A percentile compares a stretch with the other conserved stretches of the same genome.
Evolutionary conservation across 2,797 vertebrate genomes (phyloP).

Genomic region (Coreius guichenoti): DNA sequence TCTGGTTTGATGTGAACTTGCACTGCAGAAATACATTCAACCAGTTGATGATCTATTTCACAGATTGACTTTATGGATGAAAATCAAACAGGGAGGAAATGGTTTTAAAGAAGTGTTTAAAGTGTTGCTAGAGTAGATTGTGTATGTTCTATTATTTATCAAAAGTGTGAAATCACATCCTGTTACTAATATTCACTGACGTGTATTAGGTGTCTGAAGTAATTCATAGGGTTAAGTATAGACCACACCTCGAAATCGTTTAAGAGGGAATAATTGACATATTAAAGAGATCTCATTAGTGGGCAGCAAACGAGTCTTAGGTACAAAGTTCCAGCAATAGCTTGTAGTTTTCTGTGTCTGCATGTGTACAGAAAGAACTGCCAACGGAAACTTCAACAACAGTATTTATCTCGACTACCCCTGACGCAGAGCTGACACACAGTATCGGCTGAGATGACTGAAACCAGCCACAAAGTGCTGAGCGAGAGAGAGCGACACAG

Average conservation of each 20-base stretch:
- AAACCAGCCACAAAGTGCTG: conserved; percentile 16
- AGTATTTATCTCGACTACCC: conserved; percentile 36
- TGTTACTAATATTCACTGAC: conserved; percentile 1
- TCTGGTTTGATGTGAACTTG: not conserved
- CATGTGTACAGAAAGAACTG: conserved; percentile 24
- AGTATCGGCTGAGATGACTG: conserved; percentile 6
- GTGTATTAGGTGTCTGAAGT: not conserved
- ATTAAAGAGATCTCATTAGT: not conserved
- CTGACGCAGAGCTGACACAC: conserved; percentile 20
- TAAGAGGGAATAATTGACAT: not conserved
- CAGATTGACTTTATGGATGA: not conserved
- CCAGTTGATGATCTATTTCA: not conserved
- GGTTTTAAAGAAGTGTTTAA: not conserved
- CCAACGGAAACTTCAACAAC: conserved; percentile 34
- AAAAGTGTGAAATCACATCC: conserved; percentile 18
- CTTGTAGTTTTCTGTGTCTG: conserved; percentile 32
- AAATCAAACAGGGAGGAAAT: not conserved
- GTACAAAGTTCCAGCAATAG: conserved; percentile 29
- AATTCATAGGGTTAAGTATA: not conserved
- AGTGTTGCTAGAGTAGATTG: not conserved
- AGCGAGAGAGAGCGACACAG: conserved; percentile 7
- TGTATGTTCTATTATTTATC: not conserved
- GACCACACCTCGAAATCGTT: not conserved
- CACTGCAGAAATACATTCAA: not conserved
- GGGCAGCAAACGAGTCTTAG: not conserved